A percentile compares a stretch with the other conserved stretches of the same genome.
phyloP scores from a whole-genome alignment of 2,888 invertebrate species.

The Anodontia alba region DNA sequence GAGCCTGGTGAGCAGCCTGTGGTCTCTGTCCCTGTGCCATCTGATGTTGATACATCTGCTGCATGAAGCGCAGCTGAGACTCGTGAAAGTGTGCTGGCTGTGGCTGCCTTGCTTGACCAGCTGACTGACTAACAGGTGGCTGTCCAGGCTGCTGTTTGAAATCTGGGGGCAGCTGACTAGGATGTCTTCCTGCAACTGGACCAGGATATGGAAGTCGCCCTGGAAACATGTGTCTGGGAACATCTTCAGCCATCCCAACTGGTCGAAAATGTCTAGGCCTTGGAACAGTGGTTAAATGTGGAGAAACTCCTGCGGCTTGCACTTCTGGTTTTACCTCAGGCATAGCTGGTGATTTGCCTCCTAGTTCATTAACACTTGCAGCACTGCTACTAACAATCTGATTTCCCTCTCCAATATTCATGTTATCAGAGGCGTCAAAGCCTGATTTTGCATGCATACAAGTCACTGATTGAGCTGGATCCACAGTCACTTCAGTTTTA shows the following conservation, averaged over 20 bases:
- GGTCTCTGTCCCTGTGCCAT: constrained; percentile 21
- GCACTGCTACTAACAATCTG: neutral
- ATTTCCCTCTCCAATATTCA: neutral
- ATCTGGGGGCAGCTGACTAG: neutral
- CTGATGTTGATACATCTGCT: constrained; percentile 5
- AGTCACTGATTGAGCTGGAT: neutral
- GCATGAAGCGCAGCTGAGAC: neutral
- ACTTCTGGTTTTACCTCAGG: neutral
- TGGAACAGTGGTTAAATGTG: constrained; percentile 43
- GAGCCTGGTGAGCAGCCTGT: neutral
- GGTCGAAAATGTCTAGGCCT: constrained; percentile 53
- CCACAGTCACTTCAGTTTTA: neutral
- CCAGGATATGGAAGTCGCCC: constrained; percentile 15
- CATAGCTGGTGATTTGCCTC: neutral
- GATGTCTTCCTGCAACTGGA: constrained; percentile 13
- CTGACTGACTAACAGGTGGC: constrained; percentile 10
- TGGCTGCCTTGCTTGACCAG: neutral
- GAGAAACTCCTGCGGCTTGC: neutral
- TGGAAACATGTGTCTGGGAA: constrained; percentile 29
- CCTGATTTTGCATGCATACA: neutral
- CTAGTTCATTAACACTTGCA: neutral
- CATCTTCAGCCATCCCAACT: constrained; percentile 27
- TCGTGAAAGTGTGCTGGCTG: constrained; percentile 10
- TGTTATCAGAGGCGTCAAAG: neutral
- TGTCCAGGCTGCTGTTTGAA: constrained; percentile 19